Evolutionary conservation across 2,797 vertebrate species (phyloP).

Genomic region (Hafferia zeledoni): DNA sequence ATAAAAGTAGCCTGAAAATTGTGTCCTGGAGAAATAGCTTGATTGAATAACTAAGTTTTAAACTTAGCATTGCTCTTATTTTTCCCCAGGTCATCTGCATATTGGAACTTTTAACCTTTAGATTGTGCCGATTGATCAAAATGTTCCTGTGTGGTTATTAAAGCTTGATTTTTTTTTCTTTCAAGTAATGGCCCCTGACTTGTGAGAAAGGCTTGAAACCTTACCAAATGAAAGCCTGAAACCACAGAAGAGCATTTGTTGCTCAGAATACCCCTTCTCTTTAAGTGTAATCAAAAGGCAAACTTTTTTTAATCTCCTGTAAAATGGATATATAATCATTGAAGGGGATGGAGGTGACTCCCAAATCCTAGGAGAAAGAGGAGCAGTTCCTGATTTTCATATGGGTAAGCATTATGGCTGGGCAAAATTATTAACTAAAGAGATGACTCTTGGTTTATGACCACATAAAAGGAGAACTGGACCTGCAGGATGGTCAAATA

Average conservation of each 20-base stretch:
- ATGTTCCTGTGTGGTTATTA: not conserved
- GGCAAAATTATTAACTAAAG: not conserved
- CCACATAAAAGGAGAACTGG: not conserved
- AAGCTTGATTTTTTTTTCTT: not conserved
- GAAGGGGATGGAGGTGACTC: not conserved
- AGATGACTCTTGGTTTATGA: not conserved
- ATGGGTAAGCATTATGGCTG: not conserved
- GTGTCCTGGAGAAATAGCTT: not conserved
- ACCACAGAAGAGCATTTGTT: not conserved
- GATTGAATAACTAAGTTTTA: not conserved
- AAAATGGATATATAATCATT: not conserved
- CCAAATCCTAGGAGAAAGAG: not conserved
- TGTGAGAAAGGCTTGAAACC: not conserved
- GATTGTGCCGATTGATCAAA: not conserved
- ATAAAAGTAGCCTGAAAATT: not conserved
- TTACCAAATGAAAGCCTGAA: not conserved
- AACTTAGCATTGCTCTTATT: not conserved
- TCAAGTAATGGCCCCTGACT: not conserved
- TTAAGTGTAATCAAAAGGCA: not conserved
- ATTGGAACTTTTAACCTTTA: constrained; percentile 8
- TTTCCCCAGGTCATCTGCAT: not conserved
- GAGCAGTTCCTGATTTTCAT: not conserved
- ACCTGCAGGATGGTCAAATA: not conserved
- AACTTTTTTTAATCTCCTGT: not conserved
- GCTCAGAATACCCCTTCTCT: not conserved